Conservation (phyloP, 1,140 invertebrate genomes). For the Colletes gigas region DNA sequence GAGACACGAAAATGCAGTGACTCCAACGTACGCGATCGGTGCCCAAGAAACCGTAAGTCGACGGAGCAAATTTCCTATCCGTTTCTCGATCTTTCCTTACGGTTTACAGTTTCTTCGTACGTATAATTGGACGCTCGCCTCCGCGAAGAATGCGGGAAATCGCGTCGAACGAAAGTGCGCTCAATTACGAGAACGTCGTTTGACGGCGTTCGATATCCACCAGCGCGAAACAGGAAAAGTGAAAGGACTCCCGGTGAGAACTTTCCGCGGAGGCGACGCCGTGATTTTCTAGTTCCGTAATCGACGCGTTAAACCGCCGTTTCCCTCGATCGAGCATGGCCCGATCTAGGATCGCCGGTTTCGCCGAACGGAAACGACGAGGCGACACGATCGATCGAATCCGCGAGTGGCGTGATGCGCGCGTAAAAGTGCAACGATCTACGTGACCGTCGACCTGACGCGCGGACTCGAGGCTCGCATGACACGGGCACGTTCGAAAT, state of each 20-base stretch:
- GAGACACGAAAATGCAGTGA: slow-evolving; percentile 14
- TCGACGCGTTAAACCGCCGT: no score
- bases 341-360: neutral
- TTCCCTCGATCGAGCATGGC: no score
- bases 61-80: no score
- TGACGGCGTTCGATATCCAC: slow-evolving; percentile 17
- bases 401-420: slow-evolving; percentile 11
- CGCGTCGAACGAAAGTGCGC: neutral
- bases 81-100: no score
- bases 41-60: slow-evolving; percentile 21
- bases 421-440: slow-evolving; percentile 46
- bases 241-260: slow-evolving; percentile 51
- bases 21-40: neutral
- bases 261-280: slow-evolving; percentile 41
- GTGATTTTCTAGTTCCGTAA: slow-evolving; percentile 19
- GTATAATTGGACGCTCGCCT: neutral
- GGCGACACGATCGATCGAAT: slow-evolving; percentile 38
- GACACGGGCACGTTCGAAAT: slow-evolving; percentile 38
- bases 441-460: slow-evolving; percentile 38
- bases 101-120: no score
- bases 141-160: slow-evolving; percentile 19
- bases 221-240: slow-evolving; percentile 56
- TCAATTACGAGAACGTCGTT: neutral
- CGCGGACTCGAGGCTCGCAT: neutral
- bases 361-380: neutral